Evolutionary conservation across 2,888 invertebrate species (phyloP).

Genomic region (Dynastes maya): DNA sequence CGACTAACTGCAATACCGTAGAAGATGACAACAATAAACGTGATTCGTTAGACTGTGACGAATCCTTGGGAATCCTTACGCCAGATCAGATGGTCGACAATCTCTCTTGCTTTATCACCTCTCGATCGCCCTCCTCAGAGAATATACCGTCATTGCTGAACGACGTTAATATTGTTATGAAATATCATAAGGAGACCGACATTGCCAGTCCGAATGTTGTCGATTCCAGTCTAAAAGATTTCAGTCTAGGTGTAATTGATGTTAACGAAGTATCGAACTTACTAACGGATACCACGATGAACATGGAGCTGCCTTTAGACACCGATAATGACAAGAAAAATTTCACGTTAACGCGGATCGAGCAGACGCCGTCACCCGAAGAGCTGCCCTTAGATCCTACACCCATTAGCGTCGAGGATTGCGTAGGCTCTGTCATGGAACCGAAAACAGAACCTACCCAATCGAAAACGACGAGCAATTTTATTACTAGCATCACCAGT

Average conservation of each 20-base stretch:
- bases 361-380: conserved; percentile 89
- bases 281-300: conserved; percentile 75
- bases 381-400: conserved; percentile 87
- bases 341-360: conserved; percentile 73
- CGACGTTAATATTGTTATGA: conserved; percentile 50
- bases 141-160: conserved; percentile 60
- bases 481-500: conserved; percentile 91
- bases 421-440: conserved; percentile 62
- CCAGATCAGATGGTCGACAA: conserved; percentile 90
- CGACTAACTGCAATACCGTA: conserved; percentile 26
- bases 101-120: conserved; percentile 64
- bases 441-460: conserved; percentile 62
- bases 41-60: conserved; percentile 86
- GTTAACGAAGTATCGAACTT: conserved; percentile 74
- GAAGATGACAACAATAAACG: conserved; percentile 73
- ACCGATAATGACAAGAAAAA: conserved; percentile 66
- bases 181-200: conserved; percentile 57
- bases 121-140: conserved; percentile 74
- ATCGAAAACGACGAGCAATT: conserved; percentile 81
- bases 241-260: conserved; percentile 71
- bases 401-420: conserved; percentile 74
- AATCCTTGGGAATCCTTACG: conserved; percentile 89
- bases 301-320: conserved; percentile 74
- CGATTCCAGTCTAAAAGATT: conserved; percentile 64
- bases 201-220: conserved; percentile 64